Conservation (phyloP, 2,797 vertebrate species). For the Scomberomorus guttatus region DNA sequence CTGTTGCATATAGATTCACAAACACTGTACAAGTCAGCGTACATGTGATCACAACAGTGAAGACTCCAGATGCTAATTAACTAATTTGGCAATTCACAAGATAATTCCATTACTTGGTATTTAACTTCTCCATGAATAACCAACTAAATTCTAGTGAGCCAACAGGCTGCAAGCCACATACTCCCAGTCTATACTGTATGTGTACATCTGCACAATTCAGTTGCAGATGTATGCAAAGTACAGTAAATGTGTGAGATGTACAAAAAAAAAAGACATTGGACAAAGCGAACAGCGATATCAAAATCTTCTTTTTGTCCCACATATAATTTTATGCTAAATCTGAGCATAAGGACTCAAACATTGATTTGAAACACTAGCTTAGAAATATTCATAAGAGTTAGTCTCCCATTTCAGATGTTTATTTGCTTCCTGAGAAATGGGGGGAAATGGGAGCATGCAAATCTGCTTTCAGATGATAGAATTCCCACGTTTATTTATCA, state of each 20-base stretch:
- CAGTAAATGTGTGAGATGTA: conserved; percentile 50
- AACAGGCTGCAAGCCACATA: conserved; percentile 38
- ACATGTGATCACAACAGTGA: conserved; percentile 32
- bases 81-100: conserved; percentile 60
- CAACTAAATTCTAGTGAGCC: conserved; percentile 45
- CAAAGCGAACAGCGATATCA: conserved; percentile 64
- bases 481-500: conserved; percentile 81
- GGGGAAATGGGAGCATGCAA: conserved; percentile 68
- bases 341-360: conserved; percentile 48
- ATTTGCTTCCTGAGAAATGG: conserved; percentile 67
- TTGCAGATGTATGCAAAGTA: conserved; percentile 73
- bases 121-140: conserved; percentile 62
- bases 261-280: conserved; percentile 39
- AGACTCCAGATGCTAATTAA: conserved; percentile 58
- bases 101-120: conserved; percentile 75
- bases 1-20: conserved; percentile 48
- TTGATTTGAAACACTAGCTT: conserved; percentile 61
- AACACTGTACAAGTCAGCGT: conserved; percentile 36
- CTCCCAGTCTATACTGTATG: conserved; percentile 5
- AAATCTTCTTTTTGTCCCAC: conserved; percentile 61
- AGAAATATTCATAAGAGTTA: conserved; percentile 75
- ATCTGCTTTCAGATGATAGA: conserved; percentile 81
- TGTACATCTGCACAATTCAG: conserved; percentile 52
- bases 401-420: conserved; percentile 75
- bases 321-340: conserved; percentile 73